Conservation (phyloP, 2,113 vertebrate genomes). For the Electrona antarctica region DNA sequence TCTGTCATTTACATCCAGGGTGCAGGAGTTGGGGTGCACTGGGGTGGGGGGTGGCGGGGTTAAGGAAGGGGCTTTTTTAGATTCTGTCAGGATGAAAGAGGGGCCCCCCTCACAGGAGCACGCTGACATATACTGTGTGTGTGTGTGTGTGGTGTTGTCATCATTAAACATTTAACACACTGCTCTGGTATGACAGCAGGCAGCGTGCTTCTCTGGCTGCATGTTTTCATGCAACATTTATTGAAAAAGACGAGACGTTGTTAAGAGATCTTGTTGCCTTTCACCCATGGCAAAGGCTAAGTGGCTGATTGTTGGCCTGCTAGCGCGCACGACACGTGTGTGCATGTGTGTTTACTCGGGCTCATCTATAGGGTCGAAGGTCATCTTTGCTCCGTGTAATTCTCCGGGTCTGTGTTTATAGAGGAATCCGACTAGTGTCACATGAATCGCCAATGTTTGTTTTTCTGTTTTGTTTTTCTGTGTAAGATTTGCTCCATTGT, state of each 20-base stretch:
- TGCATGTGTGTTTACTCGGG: slow-evolving; percentile 38
- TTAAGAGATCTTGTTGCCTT: slow-evolving; percentile 89
- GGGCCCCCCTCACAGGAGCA: slow-evolving; percentile 80
- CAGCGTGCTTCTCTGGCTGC: slow-evolving; percentile 87
- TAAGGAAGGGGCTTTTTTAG: slow-evolving; percentile 65
- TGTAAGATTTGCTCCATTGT: not conserved
- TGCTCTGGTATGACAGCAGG: slow-evolving; percentile 94
- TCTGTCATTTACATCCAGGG: slow-evolving; percentile 87
- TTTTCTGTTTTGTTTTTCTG: slow-evolving; percentile 8
- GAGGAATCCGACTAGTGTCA: slow-evolving; percentile 12
- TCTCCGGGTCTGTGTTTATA: slow-evolving; percentile 24
- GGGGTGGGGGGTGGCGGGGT: slow-evolving; percentile 33
- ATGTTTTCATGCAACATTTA: slow-evolving; percentile 98
- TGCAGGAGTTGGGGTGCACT: slow-evolving; percentile 60
- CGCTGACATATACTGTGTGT: slow-evolving; percentile 88
- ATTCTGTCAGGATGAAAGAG: slow-evolving; percentile 91
- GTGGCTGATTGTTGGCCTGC: slow-evolving; percentile 76
- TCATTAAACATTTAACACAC: slow-evolving; percentile 98
- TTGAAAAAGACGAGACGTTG: slow-evolving; percentile 87
- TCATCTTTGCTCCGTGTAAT: slow-evolving; percentile 46
- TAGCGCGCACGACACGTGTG: slow-evolving; percentile 24
- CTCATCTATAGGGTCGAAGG: slow-evolving; percentile 53
- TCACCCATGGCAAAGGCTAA: slow-evolving; percentile 87
- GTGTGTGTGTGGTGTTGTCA: slow-evolving; percentile 89
- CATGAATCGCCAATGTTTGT: slow-evolving; percentile 15